phyloP scores from a whole-genome alignment of 1,140 invertebrate species.

The Heliconius hewitsoni region DNA sequence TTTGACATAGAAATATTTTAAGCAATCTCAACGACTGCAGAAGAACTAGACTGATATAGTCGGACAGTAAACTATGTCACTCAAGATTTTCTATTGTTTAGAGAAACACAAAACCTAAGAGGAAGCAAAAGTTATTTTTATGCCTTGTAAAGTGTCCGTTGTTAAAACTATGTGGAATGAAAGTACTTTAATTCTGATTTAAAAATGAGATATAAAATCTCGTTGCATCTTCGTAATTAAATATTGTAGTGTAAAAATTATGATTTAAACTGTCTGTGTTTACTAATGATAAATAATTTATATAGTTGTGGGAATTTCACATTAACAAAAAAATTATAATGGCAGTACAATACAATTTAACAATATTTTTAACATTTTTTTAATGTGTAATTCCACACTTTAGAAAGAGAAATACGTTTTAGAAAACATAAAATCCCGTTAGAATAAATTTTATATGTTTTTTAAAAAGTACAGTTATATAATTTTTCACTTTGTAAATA shows the following conservation, averaged over 20 bases:
- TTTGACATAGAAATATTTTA: background rate
- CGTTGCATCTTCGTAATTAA: background rate
- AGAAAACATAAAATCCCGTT: too few relatives aligned
- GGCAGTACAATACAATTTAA: too few relatives aligned
- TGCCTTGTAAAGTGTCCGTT: slow-evolving; percentile 1
- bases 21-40: background rate
- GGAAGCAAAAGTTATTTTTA: slow-evolving; percentile 18
- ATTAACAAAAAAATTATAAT: too few relatives aligned
- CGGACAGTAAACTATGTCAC: slow-evolving; percentile 19
- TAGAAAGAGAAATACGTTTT: too few relatives aligned
- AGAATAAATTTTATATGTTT: too few relatives aligned
- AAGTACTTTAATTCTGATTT: background rate
- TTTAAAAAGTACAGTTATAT: too few relatives aligned
- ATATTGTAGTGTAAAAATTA: background rate
- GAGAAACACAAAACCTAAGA: background rate
- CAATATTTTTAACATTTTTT: too few relatives aligned
- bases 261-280: background rate
- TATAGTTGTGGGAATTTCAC: background rate
- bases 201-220: background rate
- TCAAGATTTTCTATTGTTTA: slow-evolving; percentile 16
- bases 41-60: slow-evolving; percentile 1
- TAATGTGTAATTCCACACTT: too few relatives aligned
- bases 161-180: background rate
- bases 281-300: background rate
- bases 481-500: too few relatives aligned